phyloP scores from a whole-genome alignment of 2,888 invertebrate species.

The Hemistola chrysoprasaria region DNA sequence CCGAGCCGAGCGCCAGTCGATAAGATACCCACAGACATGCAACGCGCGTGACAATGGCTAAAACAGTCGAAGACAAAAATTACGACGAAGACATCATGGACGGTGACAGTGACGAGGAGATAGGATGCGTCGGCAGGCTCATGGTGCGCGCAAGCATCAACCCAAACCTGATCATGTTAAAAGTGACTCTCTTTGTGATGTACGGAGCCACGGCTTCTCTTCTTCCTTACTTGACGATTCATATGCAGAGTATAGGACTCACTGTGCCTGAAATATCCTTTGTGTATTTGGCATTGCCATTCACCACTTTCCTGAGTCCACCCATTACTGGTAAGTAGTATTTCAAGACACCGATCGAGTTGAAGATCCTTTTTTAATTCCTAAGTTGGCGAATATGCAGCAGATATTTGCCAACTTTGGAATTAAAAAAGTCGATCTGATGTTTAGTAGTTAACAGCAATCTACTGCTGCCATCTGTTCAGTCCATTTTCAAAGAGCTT shows the following conservation, averaged over 20 bases:
- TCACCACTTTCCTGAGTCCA: conserved; percentile 92
- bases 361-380: conserved; percentile 14
- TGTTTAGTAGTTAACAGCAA: too few relatives aligned
- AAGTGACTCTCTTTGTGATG: conserved; percentile 91
- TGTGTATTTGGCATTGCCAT: conserved; percentile 92
- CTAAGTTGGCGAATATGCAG: too few relatives aligned
- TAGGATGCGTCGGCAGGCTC: conserved; percentile 67
- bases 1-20: conserved; percentile 68
- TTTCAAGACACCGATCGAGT: conserved; percentile 1
- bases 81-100: conserved; percentile 76
- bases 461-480: too few relatives aligned
- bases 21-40: conserved; percentile 69
- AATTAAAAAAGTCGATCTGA: too few relatives aligned
- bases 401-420: too few relatives aligned
- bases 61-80: conserved; percentile 64
- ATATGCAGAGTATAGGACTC: conserved; percentile 94
- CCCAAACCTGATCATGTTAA: conserved; percentile 90
- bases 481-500: too few relatives aligned
- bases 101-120: conserved; percentile 61
- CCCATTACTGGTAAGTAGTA: conserved; percentile 87
- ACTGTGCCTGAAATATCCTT: conserved; percentile 93
- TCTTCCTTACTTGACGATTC: conserved; percentile 93
- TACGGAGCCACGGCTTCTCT: conserved; percentile 93
- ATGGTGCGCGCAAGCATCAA: conserved; percentile 84
- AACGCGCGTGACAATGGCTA: conserved; percentile 65